Evolutionary conservation across 2,888 invertebrate species (phyloP).

Genomic region (Drosophila histrio): DNA sequence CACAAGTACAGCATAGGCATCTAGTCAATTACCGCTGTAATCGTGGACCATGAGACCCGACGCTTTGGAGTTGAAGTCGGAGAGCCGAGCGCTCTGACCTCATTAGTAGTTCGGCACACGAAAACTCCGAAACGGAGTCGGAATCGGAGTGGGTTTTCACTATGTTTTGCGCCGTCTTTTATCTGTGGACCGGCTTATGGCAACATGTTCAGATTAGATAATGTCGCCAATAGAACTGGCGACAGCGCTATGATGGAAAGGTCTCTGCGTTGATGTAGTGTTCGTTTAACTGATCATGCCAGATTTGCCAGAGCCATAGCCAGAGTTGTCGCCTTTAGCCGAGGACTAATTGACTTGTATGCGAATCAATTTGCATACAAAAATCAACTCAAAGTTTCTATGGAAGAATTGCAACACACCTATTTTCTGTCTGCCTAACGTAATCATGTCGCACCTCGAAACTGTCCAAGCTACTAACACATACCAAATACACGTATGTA

Average conservation of each 20-base stretch:
- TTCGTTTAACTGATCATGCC: background rate
- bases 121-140: conserved; percentile 14
- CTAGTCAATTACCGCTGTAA: conserved; percentile 43
- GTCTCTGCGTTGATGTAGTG: conserved; percentile 9
- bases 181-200: conserved; percentile 69
- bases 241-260: conserved; percentile 47
- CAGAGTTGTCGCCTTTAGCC: background rate
- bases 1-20: conserved; percentile 33
- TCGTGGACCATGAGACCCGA: conserved; percentile 12
- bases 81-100: conserved; percentile 43
- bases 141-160: conserved; percentile 5
- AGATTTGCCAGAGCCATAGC: background rate
- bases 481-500: background rate
- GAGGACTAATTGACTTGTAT: conserved; percentile 30
- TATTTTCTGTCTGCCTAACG: conserved; percentile 40
- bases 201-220: conserved; percentile 65
- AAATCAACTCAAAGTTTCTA: conserved; percentile 36
- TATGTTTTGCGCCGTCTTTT: conserved; percentile 39
- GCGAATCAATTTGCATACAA: conserved; percentile 46
- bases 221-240: conserved; percentile 35
- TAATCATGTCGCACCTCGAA: conserved; percentile 56
- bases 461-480: conserved; percentile 20
- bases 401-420: conserved; percentile 72
- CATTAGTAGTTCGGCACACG: conserved; percentile 52
- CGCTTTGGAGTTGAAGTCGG: conserved; percentile 7